Percentiles rank a stretch among this genome's conserved stretches.
Conservation (phyloP, 2,113 vertebrate species). For the Trochalopteron elliotii region DNA sequence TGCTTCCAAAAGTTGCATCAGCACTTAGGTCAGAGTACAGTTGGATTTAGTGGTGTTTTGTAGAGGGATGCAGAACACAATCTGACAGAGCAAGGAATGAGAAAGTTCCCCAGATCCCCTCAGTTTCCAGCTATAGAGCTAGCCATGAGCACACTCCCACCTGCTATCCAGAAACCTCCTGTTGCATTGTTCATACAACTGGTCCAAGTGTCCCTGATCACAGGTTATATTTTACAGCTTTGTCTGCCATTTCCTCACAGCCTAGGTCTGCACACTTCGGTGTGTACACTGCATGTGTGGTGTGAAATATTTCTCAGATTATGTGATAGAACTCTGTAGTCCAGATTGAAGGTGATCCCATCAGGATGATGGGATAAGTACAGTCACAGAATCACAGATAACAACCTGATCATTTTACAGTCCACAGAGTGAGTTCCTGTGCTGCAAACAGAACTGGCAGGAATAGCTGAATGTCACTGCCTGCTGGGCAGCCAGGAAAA, state of each 20-base stretch:
- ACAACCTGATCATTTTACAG: not conserved
- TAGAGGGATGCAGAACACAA: not conserved
- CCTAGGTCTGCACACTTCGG: accelerated
- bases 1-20: not conserved
- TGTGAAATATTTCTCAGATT: not conserved
- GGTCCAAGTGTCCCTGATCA: not conserved
- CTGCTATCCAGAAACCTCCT: not conserved
- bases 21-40: not conserved
- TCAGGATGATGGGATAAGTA: not conserved
- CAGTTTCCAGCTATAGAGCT: not conserved
- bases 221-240: not conserved
- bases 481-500: not conserved
- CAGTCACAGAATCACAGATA: not conserved
- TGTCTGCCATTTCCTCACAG: not conserved
- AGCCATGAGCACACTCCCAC: not conserved
- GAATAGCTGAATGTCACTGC: not conserved
- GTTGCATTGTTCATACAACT: not conserved
- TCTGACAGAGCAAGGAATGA: accelerated
- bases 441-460: not conserved
- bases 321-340: not conserved
- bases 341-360: not conserved
- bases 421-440: not conserved
- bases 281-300: accelerated
- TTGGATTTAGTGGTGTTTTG: not conserved
- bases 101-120: not conserved